Evolutionary conservation across 1,140 invertebrate genomes (phyloP), one percentile per base, ranked within the genome.

Genomic region (Penaeus japonicus): DNA sequence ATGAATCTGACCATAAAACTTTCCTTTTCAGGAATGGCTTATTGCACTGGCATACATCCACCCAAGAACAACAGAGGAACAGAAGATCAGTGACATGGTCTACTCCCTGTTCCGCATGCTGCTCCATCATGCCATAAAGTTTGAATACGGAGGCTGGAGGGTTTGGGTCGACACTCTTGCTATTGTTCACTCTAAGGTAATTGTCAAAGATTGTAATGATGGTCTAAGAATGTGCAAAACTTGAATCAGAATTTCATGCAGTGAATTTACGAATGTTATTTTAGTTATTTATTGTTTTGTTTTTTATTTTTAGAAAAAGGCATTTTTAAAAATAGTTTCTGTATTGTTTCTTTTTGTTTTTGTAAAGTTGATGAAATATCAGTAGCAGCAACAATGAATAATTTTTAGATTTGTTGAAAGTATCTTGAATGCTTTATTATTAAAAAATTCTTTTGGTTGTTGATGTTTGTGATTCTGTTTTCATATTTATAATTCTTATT

Each of bases 111-210:
- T 99, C 93, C 94, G 96, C 5, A 99, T 99, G 97, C 93, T 99
- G 32, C 93, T 99, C 5, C 98, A 99, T 93, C 99, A 99, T 93
- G 99, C 99, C 22, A 99, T 99, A 85, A 99, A 99, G 92, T 97
- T 97, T 92, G 99, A 99, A 93, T 99, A 99, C 92, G 99, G 99
- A n/a, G 99, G 99, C 22, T 99, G 99, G 99, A 94, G 99, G 90
- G 99, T 99, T 17, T 99, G 99, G 99, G 99, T 99, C 12, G 99
- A 99, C 92, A 99, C 99, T 0, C 92, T 99, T 70, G 98, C 99
- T 7, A 99, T 99, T 92, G 97, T 99, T 22, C 99, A 99, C 94
- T 99, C 99, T 1, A 99, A 99, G 95, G 98, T 99, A 92, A 92
- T n/a, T 75, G 55, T 20, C 24, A n/a, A 0, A 73, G 4, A 65